A percentile compares a stretch with the other conserved stretches of the same genome.
Conservation (phyloP, 1,140 invertebrate genomes). For the Drosophila micromelanica region DNA sequence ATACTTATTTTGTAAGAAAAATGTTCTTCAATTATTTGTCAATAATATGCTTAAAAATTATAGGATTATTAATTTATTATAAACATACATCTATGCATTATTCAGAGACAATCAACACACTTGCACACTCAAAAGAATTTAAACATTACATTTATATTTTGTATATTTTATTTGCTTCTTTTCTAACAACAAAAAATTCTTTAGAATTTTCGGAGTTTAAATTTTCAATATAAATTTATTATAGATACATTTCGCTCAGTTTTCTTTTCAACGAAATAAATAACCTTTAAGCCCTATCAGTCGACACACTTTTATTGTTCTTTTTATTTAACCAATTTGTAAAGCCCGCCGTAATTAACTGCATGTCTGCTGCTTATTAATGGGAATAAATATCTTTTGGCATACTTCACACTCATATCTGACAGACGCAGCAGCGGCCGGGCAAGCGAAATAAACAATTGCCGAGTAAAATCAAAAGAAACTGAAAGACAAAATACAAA, state of each 20-base stretch:
- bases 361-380: conserved; percentile 10
- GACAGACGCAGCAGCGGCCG: conserved; percentile 9
- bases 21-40: too few species aligned
- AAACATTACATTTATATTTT: too few species aligned
- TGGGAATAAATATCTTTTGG: conserved; percentile 12
- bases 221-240: too few species aligned
- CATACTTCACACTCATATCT: conserved; percentile 19
- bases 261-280: background rate
- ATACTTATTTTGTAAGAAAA: too few species aligned
- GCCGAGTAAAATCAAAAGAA: conserved; percentile 14
- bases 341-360: conserved; percentile 9
- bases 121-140: too few species aligned
- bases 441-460: conserved; percentile 34
- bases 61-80: too few species aligned
- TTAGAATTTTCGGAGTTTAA: too few species aligned
- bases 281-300: background rate
- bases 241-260: background rate
- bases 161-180: too few species aligned
- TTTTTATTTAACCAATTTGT: background rate
- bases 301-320: conserved; percentile 1
- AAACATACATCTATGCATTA: too few species aligned
- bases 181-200: too few species aligned
- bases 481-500: conserved; percentile 5
- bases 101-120: too few species aligned
- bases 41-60: too few species aligned